These are phyloP conservation scores for Andrena haemorrhoa DNA, from an alignment of 2,888 invertebrate species.

Conservation along the genomic window DNA sequence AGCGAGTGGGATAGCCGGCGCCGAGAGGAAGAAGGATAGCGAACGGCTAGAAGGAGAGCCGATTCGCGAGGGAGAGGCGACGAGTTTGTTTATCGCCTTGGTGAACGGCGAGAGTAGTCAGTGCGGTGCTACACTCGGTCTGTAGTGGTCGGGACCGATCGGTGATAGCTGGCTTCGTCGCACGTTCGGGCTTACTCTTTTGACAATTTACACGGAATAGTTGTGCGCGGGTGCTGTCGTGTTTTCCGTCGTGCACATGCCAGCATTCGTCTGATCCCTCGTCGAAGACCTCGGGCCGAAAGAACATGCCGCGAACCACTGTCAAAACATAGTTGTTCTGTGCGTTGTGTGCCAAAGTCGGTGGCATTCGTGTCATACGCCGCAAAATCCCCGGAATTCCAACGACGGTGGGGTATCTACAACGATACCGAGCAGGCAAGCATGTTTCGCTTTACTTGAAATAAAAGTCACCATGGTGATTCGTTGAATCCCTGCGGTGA, in stretches of 20 bases:
- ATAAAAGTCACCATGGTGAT: background rate
- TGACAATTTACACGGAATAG: constrained; percentile 43
- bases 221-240: constrained; percentile 55
- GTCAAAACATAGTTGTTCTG: constrained; percentile 54
- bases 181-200: constrained; percentile 53
- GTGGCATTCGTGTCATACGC: constrained; percentile 42
- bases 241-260: constrained; percentile 52
- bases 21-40: constrained; percentile 31
- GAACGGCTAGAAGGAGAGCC: constrained; percentile 47
- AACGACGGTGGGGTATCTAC: constrained; percentile 23
- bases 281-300: constrained; percentile 49
- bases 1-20: constrained; percentile 32
- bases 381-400: constrained; percentile 41
- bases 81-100: constrained; percentile 84
- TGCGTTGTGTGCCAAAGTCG: constrained; percentile 50
- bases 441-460: background rate
- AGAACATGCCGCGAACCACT: constrained; percentile 63
- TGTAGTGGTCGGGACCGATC: constrained; percentile 73
- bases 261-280: constrained; percentile 36
- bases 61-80: constrained; percentile 75
- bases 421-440: constrained; percentile 40
- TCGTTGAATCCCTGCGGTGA: background rate
- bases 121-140: constrained; percentile 81
- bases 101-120: constrained; percentile 79
- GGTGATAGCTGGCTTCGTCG: constrained; percentile 60